Base-by-base conservation (phyloP, 2,888 invertebrate species). In the Campoplex nolae region DNA sequence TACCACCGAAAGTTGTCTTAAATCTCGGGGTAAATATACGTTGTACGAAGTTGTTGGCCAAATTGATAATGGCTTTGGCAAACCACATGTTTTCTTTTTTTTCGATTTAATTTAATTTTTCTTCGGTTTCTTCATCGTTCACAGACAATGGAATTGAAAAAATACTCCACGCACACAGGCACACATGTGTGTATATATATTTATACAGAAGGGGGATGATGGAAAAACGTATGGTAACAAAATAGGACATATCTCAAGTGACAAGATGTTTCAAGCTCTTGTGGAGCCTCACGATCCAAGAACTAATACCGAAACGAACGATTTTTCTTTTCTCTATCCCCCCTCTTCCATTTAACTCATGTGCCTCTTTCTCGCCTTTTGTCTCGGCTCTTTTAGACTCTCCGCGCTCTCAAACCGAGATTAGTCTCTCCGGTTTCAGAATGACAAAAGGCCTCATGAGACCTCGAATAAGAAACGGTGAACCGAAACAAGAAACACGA, bases 81-180 rank as follows among this genome's bases (percentile, higher is more conserved):
- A 38, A 78, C 84, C 85, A 78, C 76, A 81, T 85, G 86, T 85
- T 87, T 88, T 85, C 73, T 80, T 85, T 80, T 84, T 81, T 84
- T 45, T 28, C 18, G 38, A 38, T 38, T 38, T 38, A 38, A 38
- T 38, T 38, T 23, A 23, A 23, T 38, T 80, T 84, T 84, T 84
- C 45, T 32, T 28, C 32, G 3, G 38, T 74, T 35, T 74, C 74
- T 81, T n/a, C 42, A 32, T 45, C 45, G 6, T n/a, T 56, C 4
- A 8, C 4, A 16, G 42, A 58, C 58, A 35, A 74, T 58, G 2
- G n/a, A 74, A 48, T 54, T 38, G 18, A 9, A 16, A 23, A 51
- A 51, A 77, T 8, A 42, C 9, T 42, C 9, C 8, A 42, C 7
- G n/a, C n/a, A 42, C 9, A 42, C 42, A 9, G 6, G 9, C 42